Percentiles rank a stretch among this genome's conserved stretches.
phyloP scores from a whole-genome alignment of 2,113 vertebrate species.

The Gulo gulo region DNA sequence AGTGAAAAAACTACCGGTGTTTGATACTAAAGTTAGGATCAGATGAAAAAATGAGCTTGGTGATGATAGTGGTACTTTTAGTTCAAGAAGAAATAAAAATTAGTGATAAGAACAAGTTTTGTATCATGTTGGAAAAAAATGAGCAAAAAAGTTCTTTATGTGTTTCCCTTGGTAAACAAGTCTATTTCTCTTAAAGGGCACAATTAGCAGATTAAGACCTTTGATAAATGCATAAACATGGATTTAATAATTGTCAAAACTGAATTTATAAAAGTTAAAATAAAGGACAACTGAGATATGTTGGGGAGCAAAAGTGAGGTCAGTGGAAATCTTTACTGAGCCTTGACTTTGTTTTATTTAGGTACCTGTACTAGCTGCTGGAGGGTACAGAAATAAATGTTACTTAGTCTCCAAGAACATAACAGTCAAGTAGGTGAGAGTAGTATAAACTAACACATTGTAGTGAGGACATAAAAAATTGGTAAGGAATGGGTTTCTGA shows the following conservation, averaged over 20 bases:
- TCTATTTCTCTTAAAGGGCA: background rate
- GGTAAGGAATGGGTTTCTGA: background rate
- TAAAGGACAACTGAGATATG: background rate
- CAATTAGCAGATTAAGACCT: background rate
- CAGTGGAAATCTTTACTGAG: background rate
- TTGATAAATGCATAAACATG: background rate
- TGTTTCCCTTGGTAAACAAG: background rate
- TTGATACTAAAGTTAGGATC: background rate
- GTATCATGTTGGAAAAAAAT: conserved; percentile 26
- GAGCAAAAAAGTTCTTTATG: background rate
- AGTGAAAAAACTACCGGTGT: background rate
- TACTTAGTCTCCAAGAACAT: background rate
- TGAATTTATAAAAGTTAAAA: background rate
- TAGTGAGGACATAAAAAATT: background rate
- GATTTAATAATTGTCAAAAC: background rate
- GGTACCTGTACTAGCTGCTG: background rate
- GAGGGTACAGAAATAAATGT: background rate
- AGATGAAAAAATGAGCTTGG: conserved; percentile 15
- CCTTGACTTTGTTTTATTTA: background rate
- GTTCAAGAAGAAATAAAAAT: conserved; percentile 41
- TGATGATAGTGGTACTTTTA: background rate
- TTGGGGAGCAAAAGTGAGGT: background rate
- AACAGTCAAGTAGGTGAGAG: background rate
- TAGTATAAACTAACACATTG: background rate
- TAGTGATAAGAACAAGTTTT: background rate